These are phyloP conservation scores for Rhipidura dahli DNA, from an alignment of 2,113 vertebrate species.

Conservation along the genomic window DNA sequence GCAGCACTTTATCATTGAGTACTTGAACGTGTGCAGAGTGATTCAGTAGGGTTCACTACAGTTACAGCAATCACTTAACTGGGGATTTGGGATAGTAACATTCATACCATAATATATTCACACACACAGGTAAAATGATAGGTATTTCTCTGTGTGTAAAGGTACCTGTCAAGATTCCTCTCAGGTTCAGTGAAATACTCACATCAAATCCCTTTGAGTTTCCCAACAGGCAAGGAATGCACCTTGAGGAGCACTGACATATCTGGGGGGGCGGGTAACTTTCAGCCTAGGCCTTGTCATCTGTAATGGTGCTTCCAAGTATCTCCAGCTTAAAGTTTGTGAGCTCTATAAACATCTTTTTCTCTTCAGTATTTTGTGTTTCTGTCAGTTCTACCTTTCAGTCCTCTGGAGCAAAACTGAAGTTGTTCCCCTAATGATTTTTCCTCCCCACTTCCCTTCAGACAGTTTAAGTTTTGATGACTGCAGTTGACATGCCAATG, in stretches of 20 bases:
- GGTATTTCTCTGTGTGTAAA: not conserved
- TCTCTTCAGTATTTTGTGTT: not conserved
- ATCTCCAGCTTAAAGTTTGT: not conserved
- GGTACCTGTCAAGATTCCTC: not conserved
- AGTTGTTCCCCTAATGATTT: not conserved
- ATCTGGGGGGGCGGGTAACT: not conserved
- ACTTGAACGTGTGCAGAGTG: not conserved
- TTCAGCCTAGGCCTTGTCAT: not conserved
- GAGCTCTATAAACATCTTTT: not conserved
- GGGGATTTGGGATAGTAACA: not conserved
- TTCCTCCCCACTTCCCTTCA: not conserved
- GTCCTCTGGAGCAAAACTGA: not conserved
- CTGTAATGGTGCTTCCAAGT: not conserved
- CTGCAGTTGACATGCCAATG: not conserved
- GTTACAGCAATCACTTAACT: not conserved
- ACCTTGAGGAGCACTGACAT: not conserved
- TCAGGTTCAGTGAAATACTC: not conserved
- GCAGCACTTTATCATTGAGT: not conserved
- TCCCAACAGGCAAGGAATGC: not conserved
- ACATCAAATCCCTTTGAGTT: not conserved
- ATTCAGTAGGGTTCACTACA: not conserved
- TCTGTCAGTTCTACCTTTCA: not conserved
- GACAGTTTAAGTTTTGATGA: not conserved
- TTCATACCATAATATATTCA: not conserved
- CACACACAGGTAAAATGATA: not conserved